Evolutionary conservation across 2,797 vertebrate genomes (phyloP).

Genomic region (Labroides dimidiatus): DNA sequence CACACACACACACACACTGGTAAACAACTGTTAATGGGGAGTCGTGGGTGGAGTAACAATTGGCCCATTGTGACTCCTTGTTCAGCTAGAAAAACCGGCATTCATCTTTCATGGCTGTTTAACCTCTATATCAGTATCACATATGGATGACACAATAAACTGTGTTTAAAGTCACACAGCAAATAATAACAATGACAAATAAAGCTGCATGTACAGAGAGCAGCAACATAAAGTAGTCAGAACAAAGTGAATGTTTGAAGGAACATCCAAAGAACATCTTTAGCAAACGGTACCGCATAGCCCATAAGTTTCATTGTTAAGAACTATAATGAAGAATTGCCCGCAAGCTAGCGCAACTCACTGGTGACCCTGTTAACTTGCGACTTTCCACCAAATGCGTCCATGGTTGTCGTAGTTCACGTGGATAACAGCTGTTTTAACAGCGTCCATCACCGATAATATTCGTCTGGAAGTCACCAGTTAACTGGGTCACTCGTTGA

Average conservation of each 20-base stretch:
- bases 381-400: too few relatives aligned
- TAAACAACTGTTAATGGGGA: not conserved
- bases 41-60: slow-evolving; percentile 11
- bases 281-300: not conserved
- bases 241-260: not conserved
- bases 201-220: not conserved
- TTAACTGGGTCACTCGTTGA: too few relatives aligned
- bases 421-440: too few relatives aligned
- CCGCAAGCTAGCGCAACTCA: slow-evolving; percentile 46
- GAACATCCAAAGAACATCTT: not conserved
- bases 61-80: slow-evolving; percentile 22
- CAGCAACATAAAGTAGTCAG: not conserved
- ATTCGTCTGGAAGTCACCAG: too few relatives aligned
- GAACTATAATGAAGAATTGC: not conserved
- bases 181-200: not conserved
- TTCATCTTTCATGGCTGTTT: not conserved
- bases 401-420: too few relatives aligned
- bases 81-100: slow-evolving; percentile 49
- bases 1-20: not conserved
- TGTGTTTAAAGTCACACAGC: not conserved
- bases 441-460: too few relatives aligned
- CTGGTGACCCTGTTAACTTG: too few relatives aligned
- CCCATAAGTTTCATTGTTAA: too few relatives aligned
- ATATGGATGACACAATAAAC: not conserved
- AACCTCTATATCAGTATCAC: not conserved